Evolutionary conservation across 2,797 vertebrate species (phyloP).

Genomic region (Xerus rutilus): DNA sequence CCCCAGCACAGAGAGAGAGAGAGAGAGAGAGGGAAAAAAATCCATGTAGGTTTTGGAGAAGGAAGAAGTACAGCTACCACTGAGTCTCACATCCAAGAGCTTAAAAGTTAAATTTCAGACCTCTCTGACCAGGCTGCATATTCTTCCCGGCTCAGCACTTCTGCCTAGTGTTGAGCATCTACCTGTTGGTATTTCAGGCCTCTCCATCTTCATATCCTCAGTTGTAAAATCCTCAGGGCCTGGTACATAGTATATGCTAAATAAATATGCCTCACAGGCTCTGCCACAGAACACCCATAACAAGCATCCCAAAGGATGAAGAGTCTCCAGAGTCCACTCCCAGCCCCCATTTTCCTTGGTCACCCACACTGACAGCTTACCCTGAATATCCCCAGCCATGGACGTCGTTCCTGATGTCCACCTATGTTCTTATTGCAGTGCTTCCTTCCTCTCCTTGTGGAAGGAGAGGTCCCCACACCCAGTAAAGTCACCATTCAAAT

Average conservation of each 20-base stretch:
- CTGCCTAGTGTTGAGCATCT: not conserved
- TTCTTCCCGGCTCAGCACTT: not conserved
- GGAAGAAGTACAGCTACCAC: not conserved
- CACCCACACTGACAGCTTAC: not conserved
- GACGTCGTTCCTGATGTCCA: not conserved
- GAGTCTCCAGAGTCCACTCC: not conserved
- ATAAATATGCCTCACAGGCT: not conserved
- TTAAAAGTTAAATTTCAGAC: not conserved
- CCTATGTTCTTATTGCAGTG: fast-evolving
- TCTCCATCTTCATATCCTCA: not conserved
- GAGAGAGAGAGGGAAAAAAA: not conserved
- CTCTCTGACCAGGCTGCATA: not conserved
- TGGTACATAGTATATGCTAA: not conserved
- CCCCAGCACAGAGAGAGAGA: not conserved
- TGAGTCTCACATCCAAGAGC: not conserved
- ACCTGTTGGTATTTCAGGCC: not conserved
- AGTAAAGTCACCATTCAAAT: not conserved
- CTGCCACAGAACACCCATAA: too few relatives aligned
- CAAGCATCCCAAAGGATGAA: not conserved
- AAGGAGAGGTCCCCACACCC: not conserved
- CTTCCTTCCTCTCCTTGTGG: not conserved
- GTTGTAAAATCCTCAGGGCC: not conserved
- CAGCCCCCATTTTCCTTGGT: not conserved
- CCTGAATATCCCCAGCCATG: not conserved
- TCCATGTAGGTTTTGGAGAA: not conserved